These are phyloP conservation scores for Nothocercus nigrocapillus DNA, from an alignment of 2,113 vertebrate species.

Conservation along the genomic window DNA sequence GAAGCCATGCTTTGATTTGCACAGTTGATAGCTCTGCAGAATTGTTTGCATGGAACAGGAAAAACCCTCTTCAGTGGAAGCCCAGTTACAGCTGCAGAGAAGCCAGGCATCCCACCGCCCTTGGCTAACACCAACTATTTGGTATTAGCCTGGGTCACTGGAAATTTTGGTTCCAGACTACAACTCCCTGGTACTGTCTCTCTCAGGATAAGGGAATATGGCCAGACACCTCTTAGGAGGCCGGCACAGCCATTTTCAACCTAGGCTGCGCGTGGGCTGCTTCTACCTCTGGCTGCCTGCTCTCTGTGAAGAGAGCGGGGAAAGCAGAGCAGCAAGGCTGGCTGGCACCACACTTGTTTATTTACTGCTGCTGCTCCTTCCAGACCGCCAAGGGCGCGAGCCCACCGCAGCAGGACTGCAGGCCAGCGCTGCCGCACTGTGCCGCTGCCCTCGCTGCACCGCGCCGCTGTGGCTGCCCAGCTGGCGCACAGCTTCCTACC, in stretches of 20 bases:
- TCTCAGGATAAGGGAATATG: neutral
- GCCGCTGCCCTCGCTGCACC: neutral
- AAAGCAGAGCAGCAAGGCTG: accelerated
- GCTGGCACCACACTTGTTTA: too few relatives aligned
- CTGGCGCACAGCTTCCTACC: neutral
- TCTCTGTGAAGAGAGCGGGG: accelerated
- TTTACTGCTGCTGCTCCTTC: neutral
- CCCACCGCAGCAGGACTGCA: too few relatives aligned
- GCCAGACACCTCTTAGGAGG: neutral
- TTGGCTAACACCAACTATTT: neutral
- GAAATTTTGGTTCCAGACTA: neutral
- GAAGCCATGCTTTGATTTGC: neutral
- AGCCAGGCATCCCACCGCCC: neutral
- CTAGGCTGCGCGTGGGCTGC: neutral
- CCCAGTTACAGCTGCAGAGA: neutral
- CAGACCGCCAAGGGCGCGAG: too few relatives aligned
- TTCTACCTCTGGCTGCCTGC: neutral
- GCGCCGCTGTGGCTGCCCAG: neutral
- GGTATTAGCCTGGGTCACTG: neutral
- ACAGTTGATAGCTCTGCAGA: neutral
- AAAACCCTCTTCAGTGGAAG: neutral
- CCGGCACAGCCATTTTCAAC: accelerated
- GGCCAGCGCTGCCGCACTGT: neutral
- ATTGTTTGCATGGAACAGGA: neutral
- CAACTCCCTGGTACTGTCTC: neutral